A percentile compares a stretch with the other conserved stretches of the same genome.
Evolutionary conservation across 2,888 invertebrate species (phyloP).

Genomic region (Eilema griseolum): DNA sequence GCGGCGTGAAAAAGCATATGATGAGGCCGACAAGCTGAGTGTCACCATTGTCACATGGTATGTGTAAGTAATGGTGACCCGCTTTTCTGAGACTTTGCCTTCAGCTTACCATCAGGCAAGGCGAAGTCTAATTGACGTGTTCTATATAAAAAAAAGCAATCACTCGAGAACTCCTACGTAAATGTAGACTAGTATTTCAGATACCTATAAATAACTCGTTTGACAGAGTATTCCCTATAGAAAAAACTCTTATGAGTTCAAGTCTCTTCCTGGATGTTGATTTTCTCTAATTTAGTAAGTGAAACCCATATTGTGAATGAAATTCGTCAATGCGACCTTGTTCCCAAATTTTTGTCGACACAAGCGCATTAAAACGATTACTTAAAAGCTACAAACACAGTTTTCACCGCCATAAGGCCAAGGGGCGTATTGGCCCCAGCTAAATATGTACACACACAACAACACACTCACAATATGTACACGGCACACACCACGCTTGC

Average conservation of each 20-base stretch:
- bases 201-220: background rate
- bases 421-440: constrained; percentile 72
- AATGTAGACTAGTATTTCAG: too few relatives aligned
- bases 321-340: background rate
- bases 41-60: too few relatives aligned
- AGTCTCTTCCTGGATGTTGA: background rate
- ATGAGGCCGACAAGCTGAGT: too few relatives aligned
- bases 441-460: constrained; percentile 80
- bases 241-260: background rate
- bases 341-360: background rate
- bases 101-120: too few relatives aligned
- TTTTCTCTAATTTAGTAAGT: background rate
- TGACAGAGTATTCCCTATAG: background rate
- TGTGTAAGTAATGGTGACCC: too few relatives aligned
- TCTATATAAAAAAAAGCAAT: too few relatives aligned
- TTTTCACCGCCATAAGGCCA: constrained; percentile 54
- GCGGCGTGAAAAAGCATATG: too few relatives aligned
- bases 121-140: too few relatives aligned
- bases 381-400: constrained; percentile 45
- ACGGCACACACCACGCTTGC: constrained; percentile 71
- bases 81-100: too few relatives aligned
- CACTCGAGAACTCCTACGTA: too few relatives aligned
- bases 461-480: constrained; percentile 68
- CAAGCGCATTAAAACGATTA: constrained; percentile 32
- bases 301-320: background rate